Evolutionary conservation across 2,113 vertebrate genomes (phyloP), one percentile per base, ranked within the genome.

Genomic region (Otus sunia): DNA sequence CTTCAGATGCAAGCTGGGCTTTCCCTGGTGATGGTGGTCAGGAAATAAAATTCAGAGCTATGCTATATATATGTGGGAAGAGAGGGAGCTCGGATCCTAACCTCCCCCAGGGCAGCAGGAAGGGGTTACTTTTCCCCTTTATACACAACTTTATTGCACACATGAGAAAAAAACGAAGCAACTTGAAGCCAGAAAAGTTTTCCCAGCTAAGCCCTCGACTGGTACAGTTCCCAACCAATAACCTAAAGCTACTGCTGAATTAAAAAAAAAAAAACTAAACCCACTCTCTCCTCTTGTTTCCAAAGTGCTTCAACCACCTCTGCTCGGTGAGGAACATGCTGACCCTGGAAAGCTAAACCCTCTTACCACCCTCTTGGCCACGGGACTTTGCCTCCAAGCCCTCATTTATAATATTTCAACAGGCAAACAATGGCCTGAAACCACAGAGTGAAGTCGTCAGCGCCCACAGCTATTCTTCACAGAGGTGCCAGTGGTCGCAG

Each of bases 21-120:
- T 80, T 80, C 88, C 64, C 92, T 74, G 47, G 37, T 55, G 50
- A 92, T 72, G 36, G 12, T 27, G 78, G 71, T 71, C 68, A 86
- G 79, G 88, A 96, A 93, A 92, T 63, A 93, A 90, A 93, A 88
- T 63, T 73, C 56, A 69, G 71, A 66, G 23, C 15, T 83, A 56
- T 19, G n/a, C 47, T 78, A 34, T 56, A 84, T 36, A 86, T 34
- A 16, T 32, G 11, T 73, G 75, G 39, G 63, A 88, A 88, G 4
- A 34, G 12, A 73, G 45, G n/a, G 34, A 88, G 32, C 59, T 60
- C 11, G 5, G 58, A 83, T 74, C 36, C 72, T 21, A 62, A 17
- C 32, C 66, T 56, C 49, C 60, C 23, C 15, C 2, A 12, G 45
- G 71, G 53, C 50, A 76, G 68, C 27, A 66, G 17, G 14, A 68